Evolutionary conservation across 2,113 vertebrate species (phyloP).

Genomic region (Phoxinus phoxinus): DNA sequence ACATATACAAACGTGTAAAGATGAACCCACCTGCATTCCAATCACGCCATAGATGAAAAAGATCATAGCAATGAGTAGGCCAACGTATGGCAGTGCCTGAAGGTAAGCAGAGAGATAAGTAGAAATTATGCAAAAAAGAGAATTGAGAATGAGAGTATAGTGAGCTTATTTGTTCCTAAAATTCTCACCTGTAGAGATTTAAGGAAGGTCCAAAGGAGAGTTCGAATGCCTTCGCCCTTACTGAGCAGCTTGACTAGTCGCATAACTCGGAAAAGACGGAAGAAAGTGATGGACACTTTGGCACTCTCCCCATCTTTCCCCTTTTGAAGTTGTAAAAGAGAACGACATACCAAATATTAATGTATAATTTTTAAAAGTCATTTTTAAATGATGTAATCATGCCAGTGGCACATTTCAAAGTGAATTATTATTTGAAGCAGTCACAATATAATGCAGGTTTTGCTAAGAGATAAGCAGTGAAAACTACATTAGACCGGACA

Average conservation of each 20-base stretch:
- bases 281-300: constrained; percentile 98
- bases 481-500: neutral
- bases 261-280: constrained; percentile 98
- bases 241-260: constrained; percentile 97
- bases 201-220: constrained; percentile 97
- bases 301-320: constrained; percentile 93
- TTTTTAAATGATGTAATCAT: no score
- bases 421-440: neutral
- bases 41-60: constrained; percentile 96
- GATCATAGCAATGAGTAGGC: constrained; percentile 93
- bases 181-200: constrained; percentile 93
- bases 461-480: neutral
- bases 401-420: neutral
- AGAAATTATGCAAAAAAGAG: neutral
- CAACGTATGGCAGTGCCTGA: constrained; percentile 89
- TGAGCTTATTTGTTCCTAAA: neutral
- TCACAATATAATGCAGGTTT: neutral
- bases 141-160: neutral
- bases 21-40: constrained; percentile 87
- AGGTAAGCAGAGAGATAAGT: constrained; percentile 3
- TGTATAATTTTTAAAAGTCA: neutral
- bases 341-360: neutral
- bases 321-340: constrained; percentile 73
- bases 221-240: constrained; percentile 97
- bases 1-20: neutral